phyloP scores from a whole-genome alignment of 2,888 invertebrate species.

The Archips xylosteana region DNA sequence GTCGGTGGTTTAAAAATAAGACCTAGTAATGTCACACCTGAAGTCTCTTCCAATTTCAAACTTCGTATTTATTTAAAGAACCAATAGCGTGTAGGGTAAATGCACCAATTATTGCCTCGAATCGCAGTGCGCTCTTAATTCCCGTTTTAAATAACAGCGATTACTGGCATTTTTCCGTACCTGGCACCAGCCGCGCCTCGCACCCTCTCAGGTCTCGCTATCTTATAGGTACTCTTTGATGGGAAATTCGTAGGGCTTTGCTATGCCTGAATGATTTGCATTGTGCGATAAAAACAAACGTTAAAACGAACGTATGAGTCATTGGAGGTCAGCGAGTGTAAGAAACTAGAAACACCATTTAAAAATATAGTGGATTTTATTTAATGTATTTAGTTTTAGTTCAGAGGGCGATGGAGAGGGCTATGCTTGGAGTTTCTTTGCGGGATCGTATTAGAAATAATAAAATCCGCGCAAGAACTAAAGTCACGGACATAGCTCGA shows the following conservation, averaged over 20 bases:
- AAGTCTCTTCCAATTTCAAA: constrained; percentile 9
- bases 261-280: constrained; percentile 21
- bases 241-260: constrained; percentile 26
- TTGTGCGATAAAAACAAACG: constrained; percentile 25
- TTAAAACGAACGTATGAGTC: neutral
- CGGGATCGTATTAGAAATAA: too few species aligned
- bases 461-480: too few species aligned
- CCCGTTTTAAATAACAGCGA: constrained; percentile 39
- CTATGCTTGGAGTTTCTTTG: too few species aligned
- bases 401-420: too few species aligned
- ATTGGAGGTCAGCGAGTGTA: neutral
- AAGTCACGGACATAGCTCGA: too few species aligned
- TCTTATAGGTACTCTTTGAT: constrained; percentile 18
- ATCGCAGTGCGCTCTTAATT: constrained; percentile 41
- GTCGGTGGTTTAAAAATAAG: neutral
- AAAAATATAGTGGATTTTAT: too few species aligned
- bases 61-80: constrained; percentile 34
- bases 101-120: constrained; percentile 41
- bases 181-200: constrained; percentile 34
- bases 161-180: constrained; percentile 42
- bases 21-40: neutral
- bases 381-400: too few species aligned
- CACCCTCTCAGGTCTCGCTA: constrained; percentile 32
- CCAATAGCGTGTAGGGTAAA: constrained; percentile 36
- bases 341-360: neutral